Conservation (phyloP, 1,140 invertebrate genomes). For the Drosophila pachea region DNA sequence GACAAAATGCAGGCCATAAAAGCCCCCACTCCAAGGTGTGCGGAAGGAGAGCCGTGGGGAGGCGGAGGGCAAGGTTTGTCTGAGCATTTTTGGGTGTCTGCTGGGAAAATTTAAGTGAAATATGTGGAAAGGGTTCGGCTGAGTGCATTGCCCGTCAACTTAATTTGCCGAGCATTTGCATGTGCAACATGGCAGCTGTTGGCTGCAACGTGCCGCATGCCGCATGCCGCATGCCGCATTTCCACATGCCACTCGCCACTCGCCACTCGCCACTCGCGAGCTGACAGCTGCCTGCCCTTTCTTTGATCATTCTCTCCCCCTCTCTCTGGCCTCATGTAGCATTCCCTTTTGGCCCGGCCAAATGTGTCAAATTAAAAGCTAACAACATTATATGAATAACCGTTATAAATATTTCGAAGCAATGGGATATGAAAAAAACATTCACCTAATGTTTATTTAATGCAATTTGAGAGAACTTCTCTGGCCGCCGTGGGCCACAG, state of each 20-base stretch:
- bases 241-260: not conserved
- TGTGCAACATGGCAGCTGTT: constrained; percentile 15
- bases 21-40: not conserved
- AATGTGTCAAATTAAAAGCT: not conserved
- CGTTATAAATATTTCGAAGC: not conserved
- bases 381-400: constrained; percentile 8
- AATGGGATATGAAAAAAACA: not conserved
- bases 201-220: constrained; percentile 3
- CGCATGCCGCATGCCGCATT: not conserved
- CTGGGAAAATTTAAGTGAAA: constrained; percentile 22
- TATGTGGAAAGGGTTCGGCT: constrained; percentile 16
- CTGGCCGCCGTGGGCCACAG: not conserved
- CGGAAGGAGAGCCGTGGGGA: not conserved
- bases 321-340: not conserved
- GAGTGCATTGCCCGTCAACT: constrained; percentile 23
- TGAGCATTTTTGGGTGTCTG: not conserved
- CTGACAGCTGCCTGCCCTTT: not conserved
- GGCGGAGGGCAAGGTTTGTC: not conserved
- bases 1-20: constrained; percentile 23
- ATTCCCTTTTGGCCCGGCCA: constrained; percentile 22
- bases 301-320: constrained; percentile 12
- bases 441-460: constrained; percentile 17
- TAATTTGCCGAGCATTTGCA: constrained; percentile 25
- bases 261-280: not conserved
- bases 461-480: constrained; percentile 5